phyloP scores from a whole-genome alignment of 2,797 vertebrate genomes.

The Cheracebus regulus region DNA sequence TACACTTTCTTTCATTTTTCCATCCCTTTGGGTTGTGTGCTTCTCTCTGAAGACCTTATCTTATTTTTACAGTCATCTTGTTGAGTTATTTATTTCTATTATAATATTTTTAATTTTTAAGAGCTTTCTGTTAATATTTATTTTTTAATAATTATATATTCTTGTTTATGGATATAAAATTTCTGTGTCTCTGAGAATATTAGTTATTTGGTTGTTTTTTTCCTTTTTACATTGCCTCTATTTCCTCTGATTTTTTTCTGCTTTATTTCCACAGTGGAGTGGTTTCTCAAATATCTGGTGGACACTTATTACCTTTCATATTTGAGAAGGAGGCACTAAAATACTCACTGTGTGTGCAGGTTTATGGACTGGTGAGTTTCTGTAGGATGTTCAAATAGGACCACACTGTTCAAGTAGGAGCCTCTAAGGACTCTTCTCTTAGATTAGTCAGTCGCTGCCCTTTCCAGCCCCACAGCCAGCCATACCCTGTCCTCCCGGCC shows the following conservation, averaged over 20 bases:
- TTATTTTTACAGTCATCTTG: not conserved
- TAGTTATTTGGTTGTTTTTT: not conserved
- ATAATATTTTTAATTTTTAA: constrained; percentile 43
- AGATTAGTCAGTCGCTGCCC: not conserved
- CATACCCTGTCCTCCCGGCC: not conserved
- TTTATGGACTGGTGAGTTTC: not conserved
- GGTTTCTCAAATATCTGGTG: not conserved
- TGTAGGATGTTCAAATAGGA: not conserved
- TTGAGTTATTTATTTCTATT: constrained; percentile 23
- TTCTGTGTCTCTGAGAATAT: not conserved
- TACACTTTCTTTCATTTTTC: not conserved
- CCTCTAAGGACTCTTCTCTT: not conserved
- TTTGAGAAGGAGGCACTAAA: not conserved
- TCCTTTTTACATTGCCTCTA: not conserved
- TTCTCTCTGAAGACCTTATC: constrained; percentile 36
- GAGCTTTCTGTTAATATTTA: constrained; percentile 1
- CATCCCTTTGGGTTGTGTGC: not conserved
- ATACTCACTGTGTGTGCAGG: not conserved
- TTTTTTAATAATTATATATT: constrained; percentile 38
- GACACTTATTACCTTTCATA: not conserved
- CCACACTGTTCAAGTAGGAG: not conserved
- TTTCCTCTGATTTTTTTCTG: not conserved
- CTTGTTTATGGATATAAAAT: constrained; percentile 1
- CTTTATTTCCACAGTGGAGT: not conserved
- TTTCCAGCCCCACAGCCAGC: not conserved